These are phyloP conservation scores for Hyperoplus immaculatus DNA, from an alignment of 2,797 vertebrate species.

Conservation along the genomic window DNA sequence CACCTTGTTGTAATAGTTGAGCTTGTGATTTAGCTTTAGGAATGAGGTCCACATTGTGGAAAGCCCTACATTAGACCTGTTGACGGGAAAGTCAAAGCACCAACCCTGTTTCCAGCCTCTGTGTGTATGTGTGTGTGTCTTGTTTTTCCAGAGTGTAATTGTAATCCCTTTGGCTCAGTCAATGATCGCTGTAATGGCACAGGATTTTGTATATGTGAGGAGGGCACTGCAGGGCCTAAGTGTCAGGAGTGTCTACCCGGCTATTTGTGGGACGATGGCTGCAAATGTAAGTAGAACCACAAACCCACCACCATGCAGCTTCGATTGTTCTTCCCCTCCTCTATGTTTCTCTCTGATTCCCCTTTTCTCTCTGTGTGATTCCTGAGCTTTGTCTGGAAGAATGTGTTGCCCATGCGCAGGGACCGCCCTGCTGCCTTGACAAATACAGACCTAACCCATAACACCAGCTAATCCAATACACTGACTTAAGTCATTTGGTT, in stretches of 20 bases:
- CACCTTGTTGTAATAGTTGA: slow-evolving; percentile 29
- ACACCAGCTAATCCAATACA: slow-evolving; percentile 36
- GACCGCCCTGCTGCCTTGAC: slow-evolving; percentile 25
- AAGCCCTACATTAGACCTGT: slow-evolving; percentile 31
- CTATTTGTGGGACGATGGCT: slow-evolving; percentile 98
- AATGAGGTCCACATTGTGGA: slow-evolving; percentile 43
- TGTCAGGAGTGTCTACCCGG: slow-evolving; percentile 97
- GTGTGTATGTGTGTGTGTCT: slow-evolving; percentile 90
- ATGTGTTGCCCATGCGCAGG: slow-evolving; percentile 57
- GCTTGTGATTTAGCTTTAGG: slow-evolving; percentile 40
- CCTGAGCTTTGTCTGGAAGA: slow-evolving; percentile 66
- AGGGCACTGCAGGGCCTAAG: slow-evolving; percentile 95
- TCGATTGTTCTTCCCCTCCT: slow-evolving; percentile 37
- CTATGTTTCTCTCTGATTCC: slow-evolving; percentile 45
- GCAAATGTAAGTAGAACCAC: slow-evolving; percentile 97
- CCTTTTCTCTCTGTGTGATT: slow-evolving; percentile 50
- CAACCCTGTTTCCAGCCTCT: slow-evolving; percentile 81
- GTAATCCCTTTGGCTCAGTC: slow-evolving; percentile 97
- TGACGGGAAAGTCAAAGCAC: slow-evolving; percentile 77
- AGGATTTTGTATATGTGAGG: slow-evolving; percentile 99
- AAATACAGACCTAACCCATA: slow-evolving; percentile 35
- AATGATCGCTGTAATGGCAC: slow-evolving; percentile 98
- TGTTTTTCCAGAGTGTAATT: slow-evolving; percentile 99
- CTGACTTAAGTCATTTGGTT: slow-evolving; percentile 15
- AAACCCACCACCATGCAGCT: slow-evolving; percentile 74